Evolutionary conservation across 2,888 invertebrate genomes (phyloP), one percentile per base, ranked within the genome.

Genomic region (Drosophila tripunctata): DNA sequence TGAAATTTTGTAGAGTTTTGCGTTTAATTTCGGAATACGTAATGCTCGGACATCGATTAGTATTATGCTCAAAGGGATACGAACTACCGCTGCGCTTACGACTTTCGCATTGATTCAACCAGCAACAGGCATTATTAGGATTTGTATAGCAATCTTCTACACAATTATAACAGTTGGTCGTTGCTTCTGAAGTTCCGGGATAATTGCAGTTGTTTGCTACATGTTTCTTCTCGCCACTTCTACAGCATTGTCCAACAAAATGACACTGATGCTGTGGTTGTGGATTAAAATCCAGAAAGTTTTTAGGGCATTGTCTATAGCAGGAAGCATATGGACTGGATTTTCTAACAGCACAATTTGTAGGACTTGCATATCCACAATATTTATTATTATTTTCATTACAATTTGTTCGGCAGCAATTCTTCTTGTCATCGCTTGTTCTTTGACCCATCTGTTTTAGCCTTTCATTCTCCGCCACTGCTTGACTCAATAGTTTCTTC

Each of bases 11-110:
- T 1, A 44, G n/a, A 0, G 24, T 10, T 6, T 36, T 51, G 6
- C 7, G 47, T 10, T 52, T 50, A 1, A 7, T 7, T 6, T 45
- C 6, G 8, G 6, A 14, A 33, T 19, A 30, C 1, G 36, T 21
- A 15, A 7, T 2, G 6, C n/a, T 56, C 2, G 40, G 17, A 8
- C 6, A 12, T 8, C n/a, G 30, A 7, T 10, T 45, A 2, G 35
- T 8, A 8, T 14, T 6, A 1, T 48, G 4, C 0, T 43, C 12
- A n/a, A 30, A n/a, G 6, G 63, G 35, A 21, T 63, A 10, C 1
- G 50, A 0, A 21, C 55, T 33, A 10, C 70, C 64, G 14, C 68
- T 68, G 12, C 41, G 3, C 2, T 41, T 19, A 2, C 68, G 67
- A 33, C 2, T 6, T 0, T 19, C 10, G 3, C 14, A 24, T 17